Evolutionary conservation across 2,113 vertebrate species (phyloP), one percentile per base, ranked within the genome.

Genomic region (Crypturellus undulatus): DNA sequence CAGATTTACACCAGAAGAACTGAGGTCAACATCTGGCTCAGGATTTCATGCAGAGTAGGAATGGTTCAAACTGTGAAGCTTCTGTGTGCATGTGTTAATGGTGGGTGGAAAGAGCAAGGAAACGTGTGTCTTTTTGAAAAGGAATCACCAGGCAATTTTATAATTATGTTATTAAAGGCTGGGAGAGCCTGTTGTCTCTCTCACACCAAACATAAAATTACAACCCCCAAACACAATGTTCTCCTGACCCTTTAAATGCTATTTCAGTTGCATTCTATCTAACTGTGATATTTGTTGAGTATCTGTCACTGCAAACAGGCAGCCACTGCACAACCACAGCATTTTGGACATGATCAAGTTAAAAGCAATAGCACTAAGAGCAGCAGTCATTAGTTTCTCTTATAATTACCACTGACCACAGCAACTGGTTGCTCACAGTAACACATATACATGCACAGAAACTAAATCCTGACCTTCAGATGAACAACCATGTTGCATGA

Each of bases 271-370:
- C 75, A 88, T 91, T 82, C 56, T 92, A 30, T 42, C 70, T 70
- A 15, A 34, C 45, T 64, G 1, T 40, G 22, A 4, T 91, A 75
- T 94, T 92, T 91, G 60, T 38, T 68, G 58, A 86, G 6, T 78
- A 28, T 65, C 43, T 76, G 71, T 81, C 45, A 47, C 13, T 68
- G 47, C 32, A 38, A 15, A 45, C 42, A 75, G 24, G 45, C 45
- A 85, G 45, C 79, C 90, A 38, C 76, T 94, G 56, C 76, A 60
- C 40, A 89, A 91, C 90, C 84, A 69, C 81, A 77, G 45, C 49
- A 90, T 28, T 91, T 80, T 78, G 64, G 64, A 25, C 63, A 67
- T 14, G 28, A 76, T 24, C 26, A 60, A 80, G 25, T 64, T 73
- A 70, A 92, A 92, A 89, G 19, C 34, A 25, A 26, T 42, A 64